Conservation (phyloP, 1,140 invertebrate species). For the Ooceraea biroi region DNA sequence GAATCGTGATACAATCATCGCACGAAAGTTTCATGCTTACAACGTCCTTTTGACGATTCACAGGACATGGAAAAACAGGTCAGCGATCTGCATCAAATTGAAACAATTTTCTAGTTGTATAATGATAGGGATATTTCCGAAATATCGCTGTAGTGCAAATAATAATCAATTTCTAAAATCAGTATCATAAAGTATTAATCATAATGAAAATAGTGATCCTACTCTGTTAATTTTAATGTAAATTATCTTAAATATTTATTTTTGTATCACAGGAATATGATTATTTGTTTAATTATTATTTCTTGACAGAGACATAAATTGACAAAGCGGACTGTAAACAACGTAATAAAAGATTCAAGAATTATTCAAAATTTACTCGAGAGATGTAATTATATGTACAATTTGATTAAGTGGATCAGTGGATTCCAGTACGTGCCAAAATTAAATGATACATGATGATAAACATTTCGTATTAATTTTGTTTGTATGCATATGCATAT, state of each 20-base stretch:
- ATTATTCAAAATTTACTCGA: neutral
- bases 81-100: neutral
- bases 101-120: neutral
- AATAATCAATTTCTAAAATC: neutral
- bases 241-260: neutral
- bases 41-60: slow-evolving; percentile 10
- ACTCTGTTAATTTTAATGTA: no score
- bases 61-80: neutral
- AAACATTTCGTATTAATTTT: neutral
- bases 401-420: neutral
- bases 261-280: neutral
- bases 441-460: slow-evolving; percentile 7
- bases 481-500: neutral
- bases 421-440: neutral
- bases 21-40: slow-evolving; percentile 13
- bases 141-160: neutral
- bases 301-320: neutral
- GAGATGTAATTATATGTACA: neutral
- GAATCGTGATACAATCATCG: slow-evolving; percentile 33
- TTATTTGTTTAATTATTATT: slow-evolving; percentile 4
- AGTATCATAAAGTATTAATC: neutral
- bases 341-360: neutral
- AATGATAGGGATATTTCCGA: neutral
- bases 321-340: neutral
- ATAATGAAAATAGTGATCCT: neutral